Conservation (phyloP, 2,113 vertebrate species). For the Xenus cinereus region DNA sequence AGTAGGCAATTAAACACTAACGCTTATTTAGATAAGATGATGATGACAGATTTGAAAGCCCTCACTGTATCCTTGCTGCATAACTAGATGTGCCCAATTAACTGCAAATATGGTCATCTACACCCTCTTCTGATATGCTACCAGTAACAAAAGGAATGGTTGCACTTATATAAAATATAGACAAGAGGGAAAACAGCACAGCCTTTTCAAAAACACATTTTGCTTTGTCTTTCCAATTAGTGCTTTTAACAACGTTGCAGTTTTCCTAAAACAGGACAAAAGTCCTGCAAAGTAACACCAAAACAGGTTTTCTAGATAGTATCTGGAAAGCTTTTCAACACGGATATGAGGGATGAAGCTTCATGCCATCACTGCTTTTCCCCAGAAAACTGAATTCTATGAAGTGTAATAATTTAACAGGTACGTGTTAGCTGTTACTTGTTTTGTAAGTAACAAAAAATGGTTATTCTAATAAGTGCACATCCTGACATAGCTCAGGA, state of each 20-base stretch:
- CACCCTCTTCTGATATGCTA: neutral
- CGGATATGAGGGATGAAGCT: neutral
- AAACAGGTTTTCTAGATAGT: neutral
- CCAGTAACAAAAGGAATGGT: neutral
- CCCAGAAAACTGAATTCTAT: neutral
- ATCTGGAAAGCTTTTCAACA: neutral
- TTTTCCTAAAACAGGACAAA: neutral
- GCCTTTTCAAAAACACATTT: neutral
- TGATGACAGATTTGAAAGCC: neutral
- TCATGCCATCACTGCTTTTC: neutral
- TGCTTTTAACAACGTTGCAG: neutral
- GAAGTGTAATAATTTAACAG: neutral
- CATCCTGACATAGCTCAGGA: neutral
- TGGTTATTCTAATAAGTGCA: neutral
- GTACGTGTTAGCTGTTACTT: neutral
- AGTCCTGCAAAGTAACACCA: neutral
- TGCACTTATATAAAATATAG: neutral
- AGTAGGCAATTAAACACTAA: neutral
- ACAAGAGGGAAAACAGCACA: neutral
- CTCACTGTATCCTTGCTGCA: neutral
- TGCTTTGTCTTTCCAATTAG: neutral
- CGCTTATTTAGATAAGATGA: neutral
- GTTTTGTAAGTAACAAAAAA: neutral
- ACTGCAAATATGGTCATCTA: neutral
- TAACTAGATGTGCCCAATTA: neutral